Evolutionary conservation across 1,140 invertebrate genomes (phyloP).

Genomic region (Hirudo medicinalis): DNA sequence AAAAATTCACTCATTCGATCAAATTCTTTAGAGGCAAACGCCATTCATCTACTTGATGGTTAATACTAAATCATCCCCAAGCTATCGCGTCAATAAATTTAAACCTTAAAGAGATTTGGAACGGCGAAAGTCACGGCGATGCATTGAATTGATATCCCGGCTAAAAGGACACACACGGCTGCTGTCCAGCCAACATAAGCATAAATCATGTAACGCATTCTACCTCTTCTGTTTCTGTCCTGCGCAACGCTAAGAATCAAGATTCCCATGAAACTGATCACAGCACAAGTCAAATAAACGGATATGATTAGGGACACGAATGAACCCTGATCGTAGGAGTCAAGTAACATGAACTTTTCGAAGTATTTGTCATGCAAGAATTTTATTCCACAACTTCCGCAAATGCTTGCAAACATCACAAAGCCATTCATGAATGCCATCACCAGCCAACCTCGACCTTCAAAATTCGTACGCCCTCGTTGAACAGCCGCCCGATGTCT

Average conservation of each 20-base stretch:
- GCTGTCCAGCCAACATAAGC: conserved; percentile 3
- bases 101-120: background rate
- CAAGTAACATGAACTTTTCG: background rate
- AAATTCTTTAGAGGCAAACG: too few species aligned
- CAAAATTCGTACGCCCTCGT: too few species aligned
- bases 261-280: conserved; percentile 7
- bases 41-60: too few species aligned
- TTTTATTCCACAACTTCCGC: background rate
- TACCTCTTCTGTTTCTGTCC: background rate
- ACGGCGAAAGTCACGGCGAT: background rate
- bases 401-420: background rate
- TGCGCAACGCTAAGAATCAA: background rate
- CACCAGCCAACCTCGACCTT: background rate
- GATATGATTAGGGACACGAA: background rate
- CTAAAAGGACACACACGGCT: background rate
- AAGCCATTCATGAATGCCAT: background rate
- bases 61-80: too few species aligned
- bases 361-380: background rate
- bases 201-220: conserved; percentile 13
- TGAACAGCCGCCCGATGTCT: too few species aligned
- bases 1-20: background rate
- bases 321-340: background rate
- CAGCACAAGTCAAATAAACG: background rate
- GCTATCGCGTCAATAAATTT: too few species aligned
- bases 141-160: background rate